Conservation (phyloP, 1,140 invertebrate species). For the Calosoma granatense region DNA sequence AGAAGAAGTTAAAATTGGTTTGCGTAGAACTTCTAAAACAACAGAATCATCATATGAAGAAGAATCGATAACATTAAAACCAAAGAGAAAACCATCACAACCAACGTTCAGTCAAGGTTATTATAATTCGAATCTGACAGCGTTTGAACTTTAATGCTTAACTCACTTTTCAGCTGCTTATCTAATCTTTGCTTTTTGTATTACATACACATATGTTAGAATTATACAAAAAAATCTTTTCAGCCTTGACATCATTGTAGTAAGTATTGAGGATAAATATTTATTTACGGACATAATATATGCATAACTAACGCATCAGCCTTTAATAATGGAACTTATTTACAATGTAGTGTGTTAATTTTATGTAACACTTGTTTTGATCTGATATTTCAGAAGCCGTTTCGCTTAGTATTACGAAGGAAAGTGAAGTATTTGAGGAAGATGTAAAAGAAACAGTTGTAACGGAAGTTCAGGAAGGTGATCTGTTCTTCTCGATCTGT, state of each 20-base stretch:
- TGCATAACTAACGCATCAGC: neutral
- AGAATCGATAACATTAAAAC: constrained; percentile 49
- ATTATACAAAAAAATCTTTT: too few relatives aligned
- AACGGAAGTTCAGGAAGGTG: constrained; percentile 54
- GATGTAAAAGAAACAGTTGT: constrained; percentile 29
- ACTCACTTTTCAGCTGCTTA: too few relatives aligned
- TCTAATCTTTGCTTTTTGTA: too few relatives aligned
- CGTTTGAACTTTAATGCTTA: constrained; percentile 15
- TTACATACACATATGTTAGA: too few relatives aligned
- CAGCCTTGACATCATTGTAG: too few relatives aligned
- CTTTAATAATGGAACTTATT: neutral
- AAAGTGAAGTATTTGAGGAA: constrained; percentile 41
- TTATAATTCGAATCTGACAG: constrained; percentile 14
- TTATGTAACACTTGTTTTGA: constrained; percentile 3
- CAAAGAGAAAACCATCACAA: constrained; percentile 47
- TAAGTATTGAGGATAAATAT: too few relatives aligned
- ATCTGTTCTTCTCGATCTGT: constrained; percentile 71
- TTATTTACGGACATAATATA: too few relatives aligned
- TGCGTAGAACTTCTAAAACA: constrained; percentile 33
- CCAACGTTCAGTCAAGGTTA: constrained; percentile 56
- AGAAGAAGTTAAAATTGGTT: constrained; percentile 41
- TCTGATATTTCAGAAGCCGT: constrained; percentile 39
- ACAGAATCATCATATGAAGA: constrained; percentile 42
- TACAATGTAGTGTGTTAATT: neutral
- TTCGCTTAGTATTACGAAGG: constrained; percentile 45